Percentiles rank a stretch among this genome's conserved stretches.
Conservation (phyloP, 2,797 vertebrate species). For the Catamblyrhynchus diadema region DNA sequence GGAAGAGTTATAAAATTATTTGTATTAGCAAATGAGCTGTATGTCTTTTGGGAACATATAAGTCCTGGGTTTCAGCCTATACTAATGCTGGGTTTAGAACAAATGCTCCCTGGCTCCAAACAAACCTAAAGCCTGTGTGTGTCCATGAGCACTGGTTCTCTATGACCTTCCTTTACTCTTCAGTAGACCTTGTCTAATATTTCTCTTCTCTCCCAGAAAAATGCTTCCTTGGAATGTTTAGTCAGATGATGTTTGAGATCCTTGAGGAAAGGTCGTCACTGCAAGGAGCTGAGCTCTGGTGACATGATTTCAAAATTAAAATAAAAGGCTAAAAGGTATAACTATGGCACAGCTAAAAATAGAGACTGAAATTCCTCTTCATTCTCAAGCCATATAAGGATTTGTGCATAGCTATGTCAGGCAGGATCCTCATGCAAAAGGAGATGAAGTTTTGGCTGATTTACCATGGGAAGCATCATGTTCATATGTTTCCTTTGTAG, state of each 20-base stretch:
- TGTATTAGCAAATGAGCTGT: neutral
- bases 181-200: neutral
- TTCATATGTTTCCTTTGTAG: slow-evolving; percentile 30
- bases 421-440: neutral
- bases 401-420: neutral
- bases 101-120: neutral
- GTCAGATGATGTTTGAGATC: neutral
- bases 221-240: neutral
- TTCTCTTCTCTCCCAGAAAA: neutral
- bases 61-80: neutral
- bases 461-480: slow-evolving; percentile 36
- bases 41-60: neutral
- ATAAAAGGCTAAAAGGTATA: neutral
- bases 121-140: neutral
- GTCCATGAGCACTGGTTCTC: neutral
- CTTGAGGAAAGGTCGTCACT: neutral
- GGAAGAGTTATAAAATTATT: neutral
- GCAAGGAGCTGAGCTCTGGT: neutral
- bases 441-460: slow-evolving; percentile 28
- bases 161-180: neutral
- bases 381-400: slow-evolving; percentile 34
- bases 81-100: neutral
- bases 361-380: slow-evolving; percentile 15
- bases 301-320: neutral
- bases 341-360: slow-evolving; percentile 9